Percentiles rank a stretch among this genome's conserved stretches.
Evolutionary conservation across 2,888 invertebrate genomes (phyloP).

Genomic region (Pecten maximus): DNA sequence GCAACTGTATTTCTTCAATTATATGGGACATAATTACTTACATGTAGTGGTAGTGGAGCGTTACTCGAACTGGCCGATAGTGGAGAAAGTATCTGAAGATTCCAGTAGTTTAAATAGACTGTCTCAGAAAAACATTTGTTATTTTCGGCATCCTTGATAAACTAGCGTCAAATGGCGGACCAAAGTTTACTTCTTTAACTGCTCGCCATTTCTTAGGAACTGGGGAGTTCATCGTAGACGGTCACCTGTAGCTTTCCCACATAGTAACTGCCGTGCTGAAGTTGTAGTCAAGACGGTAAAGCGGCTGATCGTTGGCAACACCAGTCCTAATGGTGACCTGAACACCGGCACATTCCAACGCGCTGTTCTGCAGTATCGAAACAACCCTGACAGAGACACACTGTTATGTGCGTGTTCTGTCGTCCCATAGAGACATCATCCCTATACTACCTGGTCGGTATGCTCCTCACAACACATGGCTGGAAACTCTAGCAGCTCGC

Average conservation of each 20-base stretch:
- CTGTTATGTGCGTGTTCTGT: too few species aligned
- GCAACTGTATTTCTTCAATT: too few species aligned
- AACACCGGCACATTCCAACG: slow-evolving; percentile 64
- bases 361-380: slow-evolving; percentile 66
- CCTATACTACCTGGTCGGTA: too few species aligned
- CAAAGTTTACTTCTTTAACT: slow-evolving; percentile 61
- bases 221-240: slow-evolving; percentile 70
- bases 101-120: too few species aligned
- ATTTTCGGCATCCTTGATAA: slow-evolving; percentile 68
- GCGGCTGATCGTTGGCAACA: slow-evolving; percentile 67
- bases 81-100: too few species aligned
- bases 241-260: slow-evolving; percentile 69
- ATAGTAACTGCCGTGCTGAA: slow-evolving; percentile 70
- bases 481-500: too few species aligned
- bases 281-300: slow-evolving; percentile 69
- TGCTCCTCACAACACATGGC: too few species aligned
- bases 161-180: slow-evolving; percentile 66
- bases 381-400: slow-evolving; percentile 64
- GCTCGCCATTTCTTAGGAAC: slow-evolving; percentile 61
- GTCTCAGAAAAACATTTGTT: slow-evolving; percentile 45
- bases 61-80: too few species aligned
- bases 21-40: too few species aligned
- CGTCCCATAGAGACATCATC: too few species aligned
- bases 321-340: slow-evolving; percentile 60
- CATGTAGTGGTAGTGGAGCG: too few species aligned